phyloP scores from a whole-genome alignment of 2,797 vertebrate genomes.

The Anableps anableps region DNA sequence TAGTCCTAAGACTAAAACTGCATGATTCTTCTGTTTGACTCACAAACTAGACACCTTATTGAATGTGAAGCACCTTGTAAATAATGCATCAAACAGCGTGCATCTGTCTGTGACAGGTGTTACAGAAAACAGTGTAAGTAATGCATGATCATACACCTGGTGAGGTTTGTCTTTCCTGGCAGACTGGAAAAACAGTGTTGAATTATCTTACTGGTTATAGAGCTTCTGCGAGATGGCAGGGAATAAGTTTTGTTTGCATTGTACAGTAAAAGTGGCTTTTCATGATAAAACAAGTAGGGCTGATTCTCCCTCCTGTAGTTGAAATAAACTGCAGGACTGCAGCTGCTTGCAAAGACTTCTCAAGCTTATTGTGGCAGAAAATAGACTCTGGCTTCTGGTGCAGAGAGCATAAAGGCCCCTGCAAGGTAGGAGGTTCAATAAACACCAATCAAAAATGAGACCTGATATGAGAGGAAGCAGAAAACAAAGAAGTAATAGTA shows the following conservation, averaged over 20 bases:
- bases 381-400: conserved; percentile 7
- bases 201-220: background rate
- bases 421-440: background rate
- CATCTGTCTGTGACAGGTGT: conserved; percentile 14
- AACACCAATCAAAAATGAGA: background rate
- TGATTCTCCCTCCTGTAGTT: too few relatives aligned
- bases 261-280: background rate
- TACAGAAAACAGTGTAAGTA: background rate
- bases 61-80: background rate
- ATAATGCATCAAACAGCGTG: conserved; percentile 5
- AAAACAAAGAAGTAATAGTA: background rate
- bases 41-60: background rate
- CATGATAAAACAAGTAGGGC: conserved; percentile 7
- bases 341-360: conserved; percentile 13
- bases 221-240: background rate
- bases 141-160: conserved; percentile 10
- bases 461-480: too few relatives aligned
- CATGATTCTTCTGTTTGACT: background rate
- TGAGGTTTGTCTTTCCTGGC: background rate
- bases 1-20: background rate
- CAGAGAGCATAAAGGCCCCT: background rate
- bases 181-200: background rate
- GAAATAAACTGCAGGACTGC: background rate
- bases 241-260: background rate
- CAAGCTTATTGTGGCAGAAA: conserved; percentile 18